Evolutionary conservation across 2,113 vertebrate genomes (phyloP).

Genomic region (Tachuris rubrigastra): DNA sequence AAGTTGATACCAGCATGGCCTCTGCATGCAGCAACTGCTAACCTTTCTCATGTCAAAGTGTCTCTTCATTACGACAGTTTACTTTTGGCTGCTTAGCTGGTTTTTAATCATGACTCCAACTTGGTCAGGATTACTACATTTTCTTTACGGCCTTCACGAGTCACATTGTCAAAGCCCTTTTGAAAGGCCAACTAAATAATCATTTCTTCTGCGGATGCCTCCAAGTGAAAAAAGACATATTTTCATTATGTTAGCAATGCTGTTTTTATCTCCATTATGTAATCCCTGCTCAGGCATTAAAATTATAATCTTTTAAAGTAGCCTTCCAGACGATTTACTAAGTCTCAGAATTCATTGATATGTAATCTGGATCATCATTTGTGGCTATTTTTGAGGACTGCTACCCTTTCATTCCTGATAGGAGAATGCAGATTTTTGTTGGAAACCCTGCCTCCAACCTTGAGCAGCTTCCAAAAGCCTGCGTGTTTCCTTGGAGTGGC

Average conservation of each 20-base stretch:
- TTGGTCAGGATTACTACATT: not conserved
- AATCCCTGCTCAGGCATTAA: not conserved
- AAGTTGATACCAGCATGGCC: not conserved
- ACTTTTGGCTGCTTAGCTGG: not conserved
- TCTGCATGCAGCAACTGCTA: not conserved
- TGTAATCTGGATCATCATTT: not conserved
- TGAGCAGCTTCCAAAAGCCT: not conserved
- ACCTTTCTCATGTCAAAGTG: not conserved
- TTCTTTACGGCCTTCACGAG: not conserved
- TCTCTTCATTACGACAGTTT: not conserved
- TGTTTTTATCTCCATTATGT: not conserved
- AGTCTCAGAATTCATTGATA: not conserved
- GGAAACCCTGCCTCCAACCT: not conserved
- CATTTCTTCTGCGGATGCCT: not conserved
- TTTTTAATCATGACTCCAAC: not conserved
- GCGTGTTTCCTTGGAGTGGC: not conserved
- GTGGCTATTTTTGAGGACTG: not conserved
- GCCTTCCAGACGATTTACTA: not conserved
- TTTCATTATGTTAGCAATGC: not conserved
- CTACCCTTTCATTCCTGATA: not conserved
- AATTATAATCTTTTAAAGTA: constrained; percentile 26
- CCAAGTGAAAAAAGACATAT: not conserved
- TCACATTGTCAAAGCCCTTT: not conserved
- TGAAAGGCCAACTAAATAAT: constrained; percentile 23
- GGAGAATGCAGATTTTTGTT: not conserved